These are phyloP conservation scores for Adelosebastes latens DNA, from an alignment of 2,797 vertebrate species.

Conservation along the genomic window DNA sequence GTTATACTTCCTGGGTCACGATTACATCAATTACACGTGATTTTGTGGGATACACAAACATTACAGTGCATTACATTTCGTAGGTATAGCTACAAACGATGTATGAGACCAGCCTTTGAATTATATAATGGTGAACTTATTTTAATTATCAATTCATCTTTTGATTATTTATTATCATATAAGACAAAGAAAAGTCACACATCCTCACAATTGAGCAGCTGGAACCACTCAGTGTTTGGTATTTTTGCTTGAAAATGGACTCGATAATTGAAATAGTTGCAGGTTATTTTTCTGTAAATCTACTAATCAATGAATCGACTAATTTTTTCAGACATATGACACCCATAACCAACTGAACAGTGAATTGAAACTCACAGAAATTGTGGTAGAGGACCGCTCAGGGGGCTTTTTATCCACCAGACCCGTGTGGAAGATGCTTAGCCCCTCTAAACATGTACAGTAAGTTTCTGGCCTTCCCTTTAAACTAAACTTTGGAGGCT, in stretches of 20 bases:
- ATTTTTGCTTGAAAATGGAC: background rate
- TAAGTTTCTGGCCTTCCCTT: background rate
- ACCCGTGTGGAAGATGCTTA: background rate
- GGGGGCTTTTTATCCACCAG: background rate
- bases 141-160: background rate
- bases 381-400: background rate
- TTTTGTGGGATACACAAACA: no score
- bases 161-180: background rate
- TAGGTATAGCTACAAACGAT: no score
- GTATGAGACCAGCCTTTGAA: no score
- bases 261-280: background rate
- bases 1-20: no score
- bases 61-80: no score
- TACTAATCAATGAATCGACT: background rate
- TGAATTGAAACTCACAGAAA: background rate
- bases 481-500: slow-evolving; percentile 22
- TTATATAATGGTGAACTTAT: no score
- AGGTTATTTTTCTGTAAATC: background rate
- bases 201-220: background rate
- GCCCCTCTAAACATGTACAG: background rate
- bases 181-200: background rate
- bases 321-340: background rate
- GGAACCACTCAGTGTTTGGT: background rate
- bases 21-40: no score
- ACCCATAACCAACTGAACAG: background rate